Conservation (phyloP, 2,113 vertebrate genomes). For the Psilopsiagon aymara region DNA sequence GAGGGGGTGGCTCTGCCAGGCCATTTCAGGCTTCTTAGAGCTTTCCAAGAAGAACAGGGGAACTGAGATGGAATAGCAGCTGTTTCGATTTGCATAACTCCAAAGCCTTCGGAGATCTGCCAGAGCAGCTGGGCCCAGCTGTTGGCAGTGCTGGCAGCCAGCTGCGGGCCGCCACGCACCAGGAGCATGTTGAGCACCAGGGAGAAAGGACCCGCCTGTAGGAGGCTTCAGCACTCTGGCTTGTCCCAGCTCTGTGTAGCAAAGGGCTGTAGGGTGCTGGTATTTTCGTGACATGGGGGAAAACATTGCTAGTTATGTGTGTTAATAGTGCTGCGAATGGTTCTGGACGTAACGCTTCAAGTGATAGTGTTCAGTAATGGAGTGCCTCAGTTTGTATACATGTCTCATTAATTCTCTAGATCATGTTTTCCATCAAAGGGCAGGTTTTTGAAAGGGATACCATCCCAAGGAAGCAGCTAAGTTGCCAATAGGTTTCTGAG, state of each 20-base stretch:
- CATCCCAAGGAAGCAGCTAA: not conserved
- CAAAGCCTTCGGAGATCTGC: accelerated
- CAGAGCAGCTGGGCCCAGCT: accelerated
- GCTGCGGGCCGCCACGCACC: accelerated
- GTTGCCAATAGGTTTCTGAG: not conserved
- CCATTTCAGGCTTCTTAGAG: accelerated
- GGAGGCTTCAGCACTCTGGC: accelerated
- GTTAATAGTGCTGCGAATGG: not conserved
- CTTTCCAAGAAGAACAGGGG: not conserved
- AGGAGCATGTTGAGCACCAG: accelerated
- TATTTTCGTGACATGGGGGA: accelerated
- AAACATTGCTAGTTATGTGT: not conserved
- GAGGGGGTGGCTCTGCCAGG: not conserved
- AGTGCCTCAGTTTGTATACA: not conserved
- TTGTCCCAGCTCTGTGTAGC: not conserved
- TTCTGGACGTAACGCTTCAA: accelerated
- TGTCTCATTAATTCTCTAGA: not conserved
- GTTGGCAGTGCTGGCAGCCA: accelerated
- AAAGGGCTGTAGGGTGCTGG: not conserved
- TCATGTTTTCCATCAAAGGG: not conserved
- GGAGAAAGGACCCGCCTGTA: accelerated
- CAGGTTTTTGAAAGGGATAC: not conserved
- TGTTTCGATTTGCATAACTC: accelerated
- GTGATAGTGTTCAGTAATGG: accelerated
- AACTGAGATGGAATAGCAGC: accelerated